Evolutionary conservation across 2,888 invertebrate species (phyloP), one percentile per base, ranked within the genome.

Genomic region (Mesochorus sp.): DNA sequence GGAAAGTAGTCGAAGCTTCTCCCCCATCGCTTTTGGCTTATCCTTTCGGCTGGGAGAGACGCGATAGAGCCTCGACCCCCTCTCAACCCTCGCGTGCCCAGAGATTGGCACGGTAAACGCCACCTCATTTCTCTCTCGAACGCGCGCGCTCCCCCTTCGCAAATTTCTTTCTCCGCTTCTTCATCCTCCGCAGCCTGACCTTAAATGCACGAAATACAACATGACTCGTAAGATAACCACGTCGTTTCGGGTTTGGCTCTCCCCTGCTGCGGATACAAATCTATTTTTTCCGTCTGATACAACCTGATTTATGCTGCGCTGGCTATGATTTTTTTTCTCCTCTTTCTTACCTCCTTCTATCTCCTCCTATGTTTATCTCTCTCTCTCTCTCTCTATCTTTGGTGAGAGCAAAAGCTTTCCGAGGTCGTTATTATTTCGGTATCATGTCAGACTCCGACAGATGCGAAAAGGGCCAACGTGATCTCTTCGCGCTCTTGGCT

Each of bases 341-440:
- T 12, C 6, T 78, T 59, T 74, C 71, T 34, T 34, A 17, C 21
- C 8, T 8, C 42, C n/a, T 44, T 28, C 44, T 53, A 17, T 61
- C 37, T 31, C 12, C 17, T 57, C 42, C n/a, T n/a, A n/a, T n/a
- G n/a, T n/a, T n/a, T n/a, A n/a, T n/a, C n/a, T n/a, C n/a, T n/a
- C n/a, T n/a, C n/a, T n/a, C n/a, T n/a, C n/a, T n/a, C n/a, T n/a
- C n/a, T n/a, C n/a, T n/a, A n/a, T n/a, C n/a, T n/a, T n/a, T n/a
- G 61, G 78, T 49, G 64, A 76, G 19, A 53, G 61, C n/a, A 19
- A 14, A 39, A 53, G 39, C 67, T 59, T 57, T 42, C 53, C 53
- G 64, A 62, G 75, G 80, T 82, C 83, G 84, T 85, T 86, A 84
- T 87, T 86, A 86, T 85, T 87, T 84, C 82, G 82, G 82, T 83